Evolutionary conservation across 2,888 invertebrate species (phyloP).

Genomic region (Zootermopsis nevadensis): DNA sequence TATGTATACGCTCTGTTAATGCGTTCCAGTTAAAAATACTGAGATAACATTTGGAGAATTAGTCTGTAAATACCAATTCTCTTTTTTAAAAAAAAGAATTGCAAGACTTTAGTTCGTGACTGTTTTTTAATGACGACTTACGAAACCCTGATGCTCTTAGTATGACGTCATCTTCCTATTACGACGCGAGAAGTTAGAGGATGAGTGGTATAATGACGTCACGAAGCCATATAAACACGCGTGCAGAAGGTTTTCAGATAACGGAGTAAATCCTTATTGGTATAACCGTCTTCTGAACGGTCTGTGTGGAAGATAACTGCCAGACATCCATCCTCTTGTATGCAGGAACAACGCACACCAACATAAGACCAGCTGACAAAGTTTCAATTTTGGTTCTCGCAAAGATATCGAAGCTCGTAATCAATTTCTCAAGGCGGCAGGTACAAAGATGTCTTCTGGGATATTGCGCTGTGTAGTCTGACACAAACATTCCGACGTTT

Average conservation of each 20-base stretch:
- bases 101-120: neutral
- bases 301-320: neutral
- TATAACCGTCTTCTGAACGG: neutral
- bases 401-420: no score
- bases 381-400: no score
- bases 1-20: no score
- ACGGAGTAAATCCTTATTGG: neutral
- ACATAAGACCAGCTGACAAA: no score
- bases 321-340: neutral
- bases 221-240: neutral
- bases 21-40: neutral
- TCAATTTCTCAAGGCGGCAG: no score
- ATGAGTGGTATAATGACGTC: constrained; percentile 5
- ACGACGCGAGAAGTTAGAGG: neutral
- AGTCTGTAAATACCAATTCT: neutral
- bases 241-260: neutral
- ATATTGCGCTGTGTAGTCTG: no score
- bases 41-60: neutral
- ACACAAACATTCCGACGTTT: no score
- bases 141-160: neutral
- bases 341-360: no score
- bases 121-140: neutral
- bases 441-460: no score
- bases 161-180: constrained; percentile 9
- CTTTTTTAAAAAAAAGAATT: neutral